Evolutionary conservation across 2,888 invertebrate genomes (phyloP).

Genomic region (Leptinotarsa rubiginosa): DNA sequence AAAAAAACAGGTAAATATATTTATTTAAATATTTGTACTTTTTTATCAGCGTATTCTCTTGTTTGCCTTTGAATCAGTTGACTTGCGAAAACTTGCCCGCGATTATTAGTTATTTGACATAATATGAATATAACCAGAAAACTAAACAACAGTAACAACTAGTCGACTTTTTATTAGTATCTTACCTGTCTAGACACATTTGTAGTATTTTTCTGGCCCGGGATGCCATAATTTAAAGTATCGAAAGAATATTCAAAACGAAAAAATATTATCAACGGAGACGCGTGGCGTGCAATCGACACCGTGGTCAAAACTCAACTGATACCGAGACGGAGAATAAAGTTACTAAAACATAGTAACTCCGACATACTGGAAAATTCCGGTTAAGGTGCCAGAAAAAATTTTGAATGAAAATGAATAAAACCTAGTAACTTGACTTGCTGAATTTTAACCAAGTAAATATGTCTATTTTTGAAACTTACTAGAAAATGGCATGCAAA

Average conservation of each 20-base stretch:
- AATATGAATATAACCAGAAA: slow-evolving; percentile 1
- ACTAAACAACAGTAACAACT: background rate
- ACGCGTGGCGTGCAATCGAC: background rate
- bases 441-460: background rate
- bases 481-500: background rate
- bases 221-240: background rate
- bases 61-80: slow-evolving; percentile 1
- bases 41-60: background rate
- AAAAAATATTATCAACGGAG: slow-evolving; percentile 1
- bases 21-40: background rate
- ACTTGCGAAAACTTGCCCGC: background rate
- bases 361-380: background rate
- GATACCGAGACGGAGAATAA: background rate
- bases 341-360: background rate
- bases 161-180: background rate
- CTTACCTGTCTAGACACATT: background rate
- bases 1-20: background rate
- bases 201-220: slow-evolving; percentile 3
- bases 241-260: background rate
- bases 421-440: background rate
- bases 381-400: background rate
- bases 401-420: background rate
- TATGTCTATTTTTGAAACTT: background rate
- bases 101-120: slow-evolving; percentile 1
- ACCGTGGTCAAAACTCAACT: background rate